A percentile compares a stretch with the other conserved stretches of the same genome.
phyloP scores from a whole-genome alignment of 2,113 vertebrate species.

The Myotis davidii region DNA sequence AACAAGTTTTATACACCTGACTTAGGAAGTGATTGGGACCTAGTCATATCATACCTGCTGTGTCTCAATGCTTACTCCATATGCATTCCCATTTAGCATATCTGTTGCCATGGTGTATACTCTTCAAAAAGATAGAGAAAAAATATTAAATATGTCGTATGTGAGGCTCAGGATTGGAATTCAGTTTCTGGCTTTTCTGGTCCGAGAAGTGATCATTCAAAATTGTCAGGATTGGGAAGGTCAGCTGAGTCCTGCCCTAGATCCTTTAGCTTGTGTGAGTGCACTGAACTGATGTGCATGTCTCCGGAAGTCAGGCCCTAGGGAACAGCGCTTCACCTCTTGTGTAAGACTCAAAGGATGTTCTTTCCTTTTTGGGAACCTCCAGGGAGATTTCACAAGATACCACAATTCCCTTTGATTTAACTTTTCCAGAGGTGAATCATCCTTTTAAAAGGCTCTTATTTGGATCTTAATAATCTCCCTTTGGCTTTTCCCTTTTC shows the following conservation, averaged over 20 bases:
- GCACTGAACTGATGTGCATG: neutral
- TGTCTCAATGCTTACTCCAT: neutral
- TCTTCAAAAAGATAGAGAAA: neutral
- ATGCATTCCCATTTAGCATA: neutral
- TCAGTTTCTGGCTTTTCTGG: neutral
- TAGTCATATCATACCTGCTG: neutral
- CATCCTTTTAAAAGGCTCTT: neutral
- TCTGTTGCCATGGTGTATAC: neutral
- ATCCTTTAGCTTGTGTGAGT: neutral
- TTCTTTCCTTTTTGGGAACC: neutral
- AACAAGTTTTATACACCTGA: neutral
- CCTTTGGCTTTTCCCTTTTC: neutral
- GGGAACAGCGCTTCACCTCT: neutral
- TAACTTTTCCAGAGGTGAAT: neutral
- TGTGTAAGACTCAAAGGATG: neutral
- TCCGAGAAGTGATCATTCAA: neutral
- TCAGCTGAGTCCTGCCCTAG: neutral
- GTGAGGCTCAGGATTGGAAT: neutral
- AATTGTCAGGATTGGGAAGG: neutral
- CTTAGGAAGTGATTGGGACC: neutral
- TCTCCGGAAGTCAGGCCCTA: neutral
- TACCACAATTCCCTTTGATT: neutral
- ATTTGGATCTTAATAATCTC: neutral
- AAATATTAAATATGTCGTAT: neutral
- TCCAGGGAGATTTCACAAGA: neutral